Evolutionary conservation across 2,797 vertebrate genomes (phyloP).

Genomic region (Benthosema pterotum): DNA sequence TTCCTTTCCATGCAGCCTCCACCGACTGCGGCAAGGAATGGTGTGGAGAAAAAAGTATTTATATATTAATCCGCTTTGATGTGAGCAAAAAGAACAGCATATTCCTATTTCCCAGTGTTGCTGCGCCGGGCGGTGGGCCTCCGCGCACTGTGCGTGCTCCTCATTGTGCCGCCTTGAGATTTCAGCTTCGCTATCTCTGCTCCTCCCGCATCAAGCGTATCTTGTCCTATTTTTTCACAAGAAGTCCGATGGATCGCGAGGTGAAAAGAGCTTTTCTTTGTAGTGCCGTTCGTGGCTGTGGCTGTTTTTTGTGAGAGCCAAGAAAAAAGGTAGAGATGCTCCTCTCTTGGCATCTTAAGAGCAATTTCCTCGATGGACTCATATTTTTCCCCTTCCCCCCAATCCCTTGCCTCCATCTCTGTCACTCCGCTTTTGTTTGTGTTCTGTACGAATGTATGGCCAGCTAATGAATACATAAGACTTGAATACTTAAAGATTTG

Average conservation of each 20-base stretch:
- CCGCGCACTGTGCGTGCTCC: too few relatives aligned
- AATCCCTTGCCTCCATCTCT: too few relatives aligned
- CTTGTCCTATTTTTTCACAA: slow-evolving; percentile 61
- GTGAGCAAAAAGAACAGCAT: slow-evolving; percentile 5
- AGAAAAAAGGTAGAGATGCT: too few relatives aligned
- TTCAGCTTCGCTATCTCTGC: slow-evolving; percentile 43
- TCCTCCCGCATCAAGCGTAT: slow-evolving; percentile 46
- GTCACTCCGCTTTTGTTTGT: too few relatives aligned
- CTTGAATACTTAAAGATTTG: neutral
- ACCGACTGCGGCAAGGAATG: neutral
- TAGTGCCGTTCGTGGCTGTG: slow-evolving; percentile 2
- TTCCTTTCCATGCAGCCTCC: slow-evolving; percentile 4
- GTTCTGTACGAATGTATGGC: too few relatives aligned
- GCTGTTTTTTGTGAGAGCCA: slow-evolving; percentile 32
- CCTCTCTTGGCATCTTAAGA: too few relatives aligned
- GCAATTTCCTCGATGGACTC: too few relatives aligned
- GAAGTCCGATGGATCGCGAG: slow-evolving; percentile 50
- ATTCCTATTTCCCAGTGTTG: slow-evolving; percentile 25
- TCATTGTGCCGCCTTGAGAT: slow-evolving; percentile 42
- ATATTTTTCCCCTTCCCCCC: too few relatives aligned
- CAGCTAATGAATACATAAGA: neutral
- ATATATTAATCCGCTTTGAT: neutral
- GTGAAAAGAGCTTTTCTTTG: slow-evolving; percentile 50
- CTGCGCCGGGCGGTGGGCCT: too few relatives aligned
- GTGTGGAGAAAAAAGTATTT: slow-evolving; percentile 8